These are phyloP conservation scores for Macrosteles quadrilineatus DNA, from an alignment of 1,140 invertebrate genomes.

Conservation along the genomic window DNA sequence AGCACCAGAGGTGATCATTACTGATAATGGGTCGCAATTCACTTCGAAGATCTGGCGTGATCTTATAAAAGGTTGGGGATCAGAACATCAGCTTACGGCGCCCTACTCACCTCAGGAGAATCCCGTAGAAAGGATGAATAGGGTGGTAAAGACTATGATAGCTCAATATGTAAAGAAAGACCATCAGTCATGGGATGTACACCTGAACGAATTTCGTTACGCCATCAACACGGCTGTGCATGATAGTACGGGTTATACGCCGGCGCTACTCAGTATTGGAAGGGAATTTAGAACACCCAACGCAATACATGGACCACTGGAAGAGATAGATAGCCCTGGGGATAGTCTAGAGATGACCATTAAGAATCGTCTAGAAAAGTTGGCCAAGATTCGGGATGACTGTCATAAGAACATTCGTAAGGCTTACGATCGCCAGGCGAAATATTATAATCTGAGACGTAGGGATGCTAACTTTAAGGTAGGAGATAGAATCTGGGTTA, in stretches of 20 bases:
- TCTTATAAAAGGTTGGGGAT: neutral
- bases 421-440: no score
- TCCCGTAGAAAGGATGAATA: conserved; percentile 50
- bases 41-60: conserved; percentile 1
- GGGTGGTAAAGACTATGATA: conserved; percentile 50
- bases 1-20: conserved; percentile 5
- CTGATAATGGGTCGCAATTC: conserved; percentile 25
- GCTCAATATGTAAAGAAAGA: conserved; percentile 45
- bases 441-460: no score
- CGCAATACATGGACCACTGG: no score
- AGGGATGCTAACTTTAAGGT: no score
- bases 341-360: no score
- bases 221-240: conserved; percentile 50
- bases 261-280: conserved; percentile 48
- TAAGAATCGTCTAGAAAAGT: no score
- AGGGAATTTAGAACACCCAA: conserved; percentile 46
- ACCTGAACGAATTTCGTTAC: conserved; percentile 48
- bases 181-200: conserved; percentile 46
- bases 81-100: conserved; percentile 8
- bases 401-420: no score
- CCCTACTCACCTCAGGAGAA: conserved; percentile 51
- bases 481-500: no score
- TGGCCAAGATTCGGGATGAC: no score
- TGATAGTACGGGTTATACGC: conserved; percentile 46
- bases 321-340: no score